Conservation (phyloP, 35 echinoderm and acorn worm genomes). For the Apostichopus parvimensis region DNA sequence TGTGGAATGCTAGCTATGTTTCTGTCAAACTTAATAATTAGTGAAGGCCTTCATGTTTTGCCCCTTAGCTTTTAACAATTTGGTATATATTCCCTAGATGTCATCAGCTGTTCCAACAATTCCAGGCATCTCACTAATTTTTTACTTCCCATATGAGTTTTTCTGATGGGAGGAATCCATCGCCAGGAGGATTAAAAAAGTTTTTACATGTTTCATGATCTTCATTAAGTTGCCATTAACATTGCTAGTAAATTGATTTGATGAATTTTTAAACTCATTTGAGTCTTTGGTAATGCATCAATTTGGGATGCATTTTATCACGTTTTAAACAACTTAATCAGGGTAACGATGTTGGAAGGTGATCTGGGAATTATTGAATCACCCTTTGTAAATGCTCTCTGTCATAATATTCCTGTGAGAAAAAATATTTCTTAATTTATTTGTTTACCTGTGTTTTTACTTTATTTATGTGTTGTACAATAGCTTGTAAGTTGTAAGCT, state of each 20-base stretch:
- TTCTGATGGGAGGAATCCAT: not conserved
- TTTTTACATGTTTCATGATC: not conserved
- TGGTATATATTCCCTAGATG: not conserved
- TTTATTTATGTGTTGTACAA: too few relatives aligned
- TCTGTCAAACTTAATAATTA: not conserved
- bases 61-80: slow-evolving; percentile 10
- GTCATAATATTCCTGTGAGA: too few relatives aligned
- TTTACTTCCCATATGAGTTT: not conserved
- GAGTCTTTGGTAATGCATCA: too few relatives aligned
- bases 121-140: slow-evolving; percentile 1
- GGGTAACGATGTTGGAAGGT: too few relatives aligned
- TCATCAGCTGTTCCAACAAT: not conserved
- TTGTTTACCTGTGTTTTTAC: too few relatives aligned
- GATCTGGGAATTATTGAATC: too few relatives aligned
- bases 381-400: too few relatives aligned
- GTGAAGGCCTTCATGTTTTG: slow-evolving; percentile 9
- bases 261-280: not conserved
- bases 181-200: not conserved
- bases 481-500: too few relatives aligned
- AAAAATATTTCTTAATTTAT: too few relatives aligned
- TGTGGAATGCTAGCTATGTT: slow-evolving; percentile 28
- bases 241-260: not conserved
- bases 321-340: too few relatives aligned
- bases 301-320: too few relatives aligned
- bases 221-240: not conserved